Evolutionary conservation across 1,140 invertebrate species (phyloP).

Genomic region (Leptopilina boulardi): DNA sequence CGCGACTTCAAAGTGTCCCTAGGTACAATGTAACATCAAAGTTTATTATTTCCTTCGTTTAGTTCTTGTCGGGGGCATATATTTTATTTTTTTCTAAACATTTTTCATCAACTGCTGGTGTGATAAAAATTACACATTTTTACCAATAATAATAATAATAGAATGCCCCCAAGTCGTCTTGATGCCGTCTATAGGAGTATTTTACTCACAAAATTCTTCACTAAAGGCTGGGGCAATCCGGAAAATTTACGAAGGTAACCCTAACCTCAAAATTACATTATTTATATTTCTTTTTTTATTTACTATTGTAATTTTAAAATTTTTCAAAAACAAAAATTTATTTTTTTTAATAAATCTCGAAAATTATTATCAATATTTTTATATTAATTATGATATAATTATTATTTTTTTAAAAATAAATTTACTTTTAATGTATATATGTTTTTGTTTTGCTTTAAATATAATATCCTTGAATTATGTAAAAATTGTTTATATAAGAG

Average conservation of each 20-base stretch:
- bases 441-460: too few species aligned
- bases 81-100: neutral
- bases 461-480: too few species aligned
- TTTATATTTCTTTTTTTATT: neutral
- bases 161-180: constrained; percentile 85
- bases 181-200: constrained; percentile 94
- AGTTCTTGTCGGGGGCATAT: neutral
- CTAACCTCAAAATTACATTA: constrained; percentile 41
- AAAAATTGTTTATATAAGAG: too few species aligned
- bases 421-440: too few species aligned
- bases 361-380: too few species aligned
- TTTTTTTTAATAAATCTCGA: neutral
- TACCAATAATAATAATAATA: neutral
- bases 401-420: too few species aligned
- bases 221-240: constrained; percentile 97
- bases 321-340: neutral
- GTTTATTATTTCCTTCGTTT: too few species aligned
- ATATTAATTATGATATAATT: too few species aligned
- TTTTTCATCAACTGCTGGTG: neutral
- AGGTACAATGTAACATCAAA: neutral
- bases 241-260: constrained; percentile 91
- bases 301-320: too few species aligned
- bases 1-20: neutral
- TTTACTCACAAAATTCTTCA: constrained; percentile 95
- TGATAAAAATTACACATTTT: too few species aligned